Evolutionary conservation across 2,888 invertebrate genomes (phyloP).

Genomic region (Chrysolina americana): DNA sequence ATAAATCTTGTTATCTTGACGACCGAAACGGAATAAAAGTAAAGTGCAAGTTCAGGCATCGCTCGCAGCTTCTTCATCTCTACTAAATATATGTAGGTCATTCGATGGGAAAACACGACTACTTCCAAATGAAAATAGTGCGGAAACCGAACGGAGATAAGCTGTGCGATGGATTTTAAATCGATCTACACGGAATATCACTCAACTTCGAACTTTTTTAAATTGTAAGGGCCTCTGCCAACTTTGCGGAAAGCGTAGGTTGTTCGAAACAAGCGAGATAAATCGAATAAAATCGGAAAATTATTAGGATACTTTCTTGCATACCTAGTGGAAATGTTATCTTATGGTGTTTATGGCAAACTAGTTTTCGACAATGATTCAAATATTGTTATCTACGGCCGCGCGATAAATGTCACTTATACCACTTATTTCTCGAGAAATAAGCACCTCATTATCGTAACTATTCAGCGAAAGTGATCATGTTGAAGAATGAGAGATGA

Average conservation of each 20-base stretch:
- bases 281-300: not conserved
- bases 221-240: not conserved
- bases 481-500: too few relatives aligned
- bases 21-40: not conserved
- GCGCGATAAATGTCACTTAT: too few relatives aligned
- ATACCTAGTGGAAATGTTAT: not conserved
- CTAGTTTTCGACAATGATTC: too few relatives aligned
- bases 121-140: not conserved
- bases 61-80: not conserved
- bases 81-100: not conserved
- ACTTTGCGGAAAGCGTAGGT: not conserved
- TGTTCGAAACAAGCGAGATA: not conserved
- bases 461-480: too few relatives aligned
- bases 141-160: not conserved
- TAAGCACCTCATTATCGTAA: too few relatives aligned
- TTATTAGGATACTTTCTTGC: too few relatives aligned
- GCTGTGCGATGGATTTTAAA: constrained; percentile 11
- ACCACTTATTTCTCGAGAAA: too few relatives aligned
- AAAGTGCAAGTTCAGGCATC: constrained; percentile 5
- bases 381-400: too few relatives aligned
- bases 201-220: not conserved
- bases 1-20: constrained; percentile 11
- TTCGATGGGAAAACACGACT: not conserved
- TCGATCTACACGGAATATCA: constrained; percentile 17
- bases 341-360: not conserved